Evolutionary conservation across 2,888 invertebrate species (phyloP).

Genomic region (Apoda limacodes): DNA sequence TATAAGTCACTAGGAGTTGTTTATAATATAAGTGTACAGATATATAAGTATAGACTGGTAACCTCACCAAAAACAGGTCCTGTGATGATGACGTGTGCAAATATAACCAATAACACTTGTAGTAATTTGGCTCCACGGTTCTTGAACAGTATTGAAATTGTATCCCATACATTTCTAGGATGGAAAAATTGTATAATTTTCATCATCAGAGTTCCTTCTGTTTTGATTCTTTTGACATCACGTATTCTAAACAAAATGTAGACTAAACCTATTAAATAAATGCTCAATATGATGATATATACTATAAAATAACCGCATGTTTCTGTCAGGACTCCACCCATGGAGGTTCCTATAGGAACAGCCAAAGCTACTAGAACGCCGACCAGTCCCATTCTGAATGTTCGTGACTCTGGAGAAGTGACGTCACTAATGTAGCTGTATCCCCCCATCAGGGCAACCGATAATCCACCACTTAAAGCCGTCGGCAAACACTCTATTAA

Average conservation of each 20-base stretch:
- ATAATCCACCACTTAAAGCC: slow-evolving; percentile 69
- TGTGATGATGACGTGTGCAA: slow-evolving; percentile 48
- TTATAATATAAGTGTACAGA: too few relatives aligned
- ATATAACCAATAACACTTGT: slow-evolving; percentile 44
- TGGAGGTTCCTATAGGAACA: slow-evolving; percentile 56
- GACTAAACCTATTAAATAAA: slow-evolving; percentile 45
- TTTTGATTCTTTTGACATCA: slow-evolving; percentile 35
- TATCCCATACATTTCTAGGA: slow-evolving; percentile 48
- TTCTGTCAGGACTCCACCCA: slow-evolving; percentile 63
- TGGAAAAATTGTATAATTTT: slow-evolving; percentile 44
- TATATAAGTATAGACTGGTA: too few relatives aligned
- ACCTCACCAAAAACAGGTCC: slow-evolving; percentile 57
- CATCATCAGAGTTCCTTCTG: slow-evolving; percentile 31
- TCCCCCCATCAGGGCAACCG: slow-evolving; percentile 67
- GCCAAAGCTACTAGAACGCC: slow-evolving; percentile 63
- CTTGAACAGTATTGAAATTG: slow-evolving; percentile 44
- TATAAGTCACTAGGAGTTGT: too few relatives aligned
- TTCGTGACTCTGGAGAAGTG: slow-evolving; percentile 68
- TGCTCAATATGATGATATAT: slow-evolving; percentile 36
- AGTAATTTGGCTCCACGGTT: slow-evolving; percentile 30
- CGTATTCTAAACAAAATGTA: slow-evolving; percentile 45
- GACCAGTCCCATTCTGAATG: slow-evolving; percentile 72
- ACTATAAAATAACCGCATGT: slow-evolving; percentile 55
- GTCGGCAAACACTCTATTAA: slow-evolving; percentile 66
- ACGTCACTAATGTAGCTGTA: slow-evolving; percentile 73